Percentiles rank a stretch among this genome's conserved stretches.
Evolutionary conservation across 2,113 vertebrate genomes (phyloP).

Genomic region (Dendropsophus ebraccatus): DNA sequence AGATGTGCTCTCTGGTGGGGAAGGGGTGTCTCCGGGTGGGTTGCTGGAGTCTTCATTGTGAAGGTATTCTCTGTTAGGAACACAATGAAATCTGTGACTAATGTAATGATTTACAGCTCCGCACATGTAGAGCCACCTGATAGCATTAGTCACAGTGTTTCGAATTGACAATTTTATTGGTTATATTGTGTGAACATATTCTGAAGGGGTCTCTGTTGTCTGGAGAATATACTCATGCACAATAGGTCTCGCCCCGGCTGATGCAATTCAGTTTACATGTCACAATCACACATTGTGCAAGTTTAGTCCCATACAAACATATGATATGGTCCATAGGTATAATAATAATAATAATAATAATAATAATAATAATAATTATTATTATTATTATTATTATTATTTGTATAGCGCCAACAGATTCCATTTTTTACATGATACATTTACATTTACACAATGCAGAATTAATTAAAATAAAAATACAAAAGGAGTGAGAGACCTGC

Average conservation of each 20-base stretch:
- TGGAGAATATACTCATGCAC: background rate
- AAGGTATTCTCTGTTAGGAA: slow-evolving; percentile 32
- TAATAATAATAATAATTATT: no score
- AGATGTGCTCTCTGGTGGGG: slow-evolving; percentile 15
- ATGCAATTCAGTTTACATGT: background rate
- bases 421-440: no score
- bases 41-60: slow-evolving; percentile 39
- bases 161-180: background rate
- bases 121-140: background rate
- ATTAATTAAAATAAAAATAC: no score
- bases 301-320: background rate
- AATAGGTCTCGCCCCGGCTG: background rate
- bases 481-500: no score
- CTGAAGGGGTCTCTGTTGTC: background rate
- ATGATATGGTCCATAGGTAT: background rate
- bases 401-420: no score
- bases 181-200: background rate
- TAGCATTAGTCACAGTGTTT: background rate
- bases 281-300: background rate
- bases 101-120: background rate
- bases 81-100: background rate
- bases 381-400: no score
- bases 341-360: no score
- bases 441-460: no score
- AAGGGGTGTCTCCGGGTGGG: slow-evolving; percentile 18